These are phyloP conservation scores for Acanthurus lineatus DNA, from an alignment of 2,797 vertebrate genomes.

Conservation along the genomic window DNA sequence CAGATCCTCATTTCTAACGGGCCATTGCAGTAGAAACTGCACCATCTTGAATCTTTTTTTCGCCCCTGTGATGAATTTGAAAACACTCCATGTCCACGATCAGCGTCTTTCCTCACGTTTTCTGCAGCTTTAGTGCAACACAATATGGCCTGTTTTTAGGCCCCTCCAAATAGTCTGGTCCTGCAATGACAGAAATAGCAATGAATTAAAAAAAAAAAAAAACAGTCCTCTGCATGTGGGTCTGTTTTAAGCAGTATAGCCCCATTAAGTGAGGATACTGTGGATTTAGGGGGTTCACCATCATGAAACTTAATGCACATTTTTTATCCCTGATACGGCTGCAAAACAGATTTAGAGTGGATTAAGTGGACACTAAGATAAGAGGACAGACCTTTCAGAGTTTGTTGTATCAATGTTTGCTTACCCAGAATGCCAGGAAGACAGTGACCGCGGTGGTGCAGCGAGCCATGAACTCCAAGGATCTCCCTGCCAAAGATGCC, in stretches of 20 bases:
- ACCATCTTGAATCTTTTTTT: slow-evolving; percentile 19
- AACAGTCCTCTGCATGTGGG: slow-evolving; percentile 28
- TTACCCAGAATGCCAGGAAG: slow-evolving; percentile 85
- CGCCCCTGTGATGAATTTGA: slow-evolving; percentile 11
- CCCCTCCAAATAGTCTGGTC: slow-evolving; percentile 72
- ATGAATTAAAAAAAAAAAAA: slow-evolving; percentile 29
- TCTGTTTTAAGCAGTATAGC: not conserved
- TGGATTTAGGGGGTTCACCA: not conserved
- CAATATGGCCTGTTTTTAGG: slow-evolving; percentile 69
- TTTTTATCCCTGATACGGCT: not conserved
- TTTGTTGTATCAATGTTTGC: slow-evolving; percentile 42
- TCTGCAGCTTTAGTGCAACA: slow-evolving; percentile 57
- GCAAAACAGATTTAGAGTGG: not conserved
- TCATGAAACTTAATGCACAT: not conserved
- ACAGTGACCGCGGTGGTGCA: slow-evolving; percentile 74
- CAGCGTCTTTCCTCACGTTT: slow-evolving; percentile 33
- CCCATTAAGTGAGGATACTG: not conserved
- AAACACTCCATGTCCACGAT: slow-evolving; percentile 22
- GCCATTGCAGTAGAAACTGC: slow-evolving; percentile 60
- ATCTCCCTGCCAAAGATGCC: slow-evolving; percentile 87
- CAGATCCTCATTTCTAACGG: slow-evolving; percentile 72
- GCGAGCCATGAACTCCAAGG: slow-evolving; percentile 90
- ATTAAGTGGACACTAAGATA: not conserved
- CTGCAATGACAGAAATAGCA: slow-evolving; percentile 69
- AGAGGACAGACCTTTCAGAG: not conserved